A percentile compares a stretch with the other conserved stretches of the same genome.
Conservation (phyloP, 2,113 vertebrate genomes). For the Okapia johnstoni region DNA sequence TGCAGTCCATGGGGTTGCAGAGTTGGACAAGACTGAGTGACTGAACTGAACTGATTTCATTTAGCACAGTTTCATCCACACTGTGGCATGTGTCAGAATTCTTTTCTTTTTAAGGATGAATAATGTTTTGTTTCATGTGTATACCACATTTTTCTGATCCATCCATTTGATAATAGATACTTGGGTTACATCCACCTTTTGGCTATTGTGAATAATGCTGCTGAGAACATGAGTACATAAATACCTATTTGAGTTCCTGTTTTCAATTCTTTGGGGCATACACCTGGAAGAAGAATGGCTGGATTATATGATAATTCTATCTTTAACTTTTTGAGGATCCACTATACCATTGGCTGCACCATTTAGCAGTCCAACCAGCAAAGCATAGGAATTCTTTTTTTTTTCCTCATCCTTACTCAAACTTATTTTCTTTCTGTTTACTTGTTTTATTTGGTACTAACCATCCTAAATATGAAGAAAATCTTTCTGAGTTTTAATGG, state of each 20-base stretch:
- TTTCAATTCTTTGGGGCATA: not conserved
- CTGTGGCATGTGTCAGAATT: not conserved
- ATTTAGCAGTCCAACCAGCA: not conserved
- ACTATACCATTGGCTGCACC: not conserved
- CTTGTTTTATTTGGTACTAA: not conserved
- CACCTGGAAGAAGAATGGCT: not conserved
- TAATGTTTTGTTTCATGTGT: not conserved
- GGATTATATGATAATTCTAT: not conserved
- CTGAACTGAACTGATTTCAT: not conserved
- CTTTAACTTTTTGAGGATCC: not conserved
- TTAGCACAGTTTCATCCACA: not conserved
- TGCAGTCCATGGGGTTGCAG: not conserved
- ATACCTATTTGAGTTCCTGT: not conserved
- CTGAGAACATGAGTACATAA: not conserved
- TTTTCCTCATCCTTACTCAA: not conserved
- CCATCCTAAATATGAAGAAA: not conserved
- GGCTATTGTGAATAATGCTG: not conserved
- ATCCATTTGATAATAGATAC: not conserved
- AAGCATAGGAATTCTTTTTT: not conserved
- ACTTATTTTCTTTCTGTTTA: not conserved
- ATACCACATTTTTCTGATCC: not conserved
- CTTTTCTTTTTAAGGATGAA: not conserved
- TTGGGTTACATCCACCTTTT: not conserved
- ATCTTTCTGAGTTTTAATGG: not conserved
- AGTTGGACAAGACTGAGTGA: not conserved